These are phyloP conservation scores for Leptopilina clavipes DNA, from an alignment of 1,140 invertebrate species.

Conservation along the genomic window DNA sequence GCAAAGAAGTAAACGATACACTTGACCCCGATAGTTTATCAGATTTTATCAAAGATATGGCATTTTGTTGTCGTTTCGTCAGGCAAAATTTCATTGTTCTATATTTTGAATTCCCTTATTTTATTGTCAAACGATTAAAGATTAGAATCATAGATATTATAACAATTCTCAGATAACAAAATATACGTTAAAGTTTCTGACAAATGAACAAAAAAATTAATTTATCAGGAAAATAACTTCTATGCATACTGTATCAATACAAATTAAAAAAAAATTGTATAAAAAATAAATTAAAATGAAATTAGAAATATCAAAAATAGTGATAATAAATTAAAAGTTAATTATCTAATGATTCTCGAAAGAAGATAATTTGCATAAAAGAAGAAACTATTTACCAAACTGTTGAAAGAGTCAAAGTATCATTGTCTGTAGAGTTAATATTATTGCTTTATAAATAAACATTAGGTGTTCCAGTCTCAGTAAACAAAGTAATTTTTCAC, in stretches of 20 bases:
- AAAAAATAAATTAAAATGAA: background rate
- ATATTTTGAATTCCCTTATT: background rate
- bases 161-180: no score
- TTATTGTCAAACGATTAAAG: background rate
- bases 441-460: background rate
- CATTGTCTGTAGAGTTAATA: background rate
- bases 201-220: no score
- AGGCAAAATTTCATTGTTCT: background rate
- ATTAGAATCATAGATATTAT: no score
- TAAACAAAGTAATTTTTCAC: conserved; percentile 1
- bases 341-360: background rate
- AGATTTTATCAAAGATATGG: background rate
- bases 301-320: background rate
- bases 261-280: background rate
- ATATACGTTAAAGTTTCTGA: no score
- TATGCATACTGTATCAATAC: no score
- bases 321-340: background rate
- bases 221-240: no score
- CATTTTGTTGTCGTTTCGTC: background rate
- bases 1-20: background rate
- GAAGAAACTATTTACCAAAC: background rate
- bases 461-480: background rate
- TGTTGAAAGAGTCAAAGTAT: background rate
- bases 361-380: background rate
- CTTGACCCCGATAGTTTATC: background rate